A percentile compares a stretch with the other conserved stretches of the same genome.
phyloP scores from a whole-genome alignment of 2,888 invertebrate genomes.

The Stratiomys singularior region DNA sequence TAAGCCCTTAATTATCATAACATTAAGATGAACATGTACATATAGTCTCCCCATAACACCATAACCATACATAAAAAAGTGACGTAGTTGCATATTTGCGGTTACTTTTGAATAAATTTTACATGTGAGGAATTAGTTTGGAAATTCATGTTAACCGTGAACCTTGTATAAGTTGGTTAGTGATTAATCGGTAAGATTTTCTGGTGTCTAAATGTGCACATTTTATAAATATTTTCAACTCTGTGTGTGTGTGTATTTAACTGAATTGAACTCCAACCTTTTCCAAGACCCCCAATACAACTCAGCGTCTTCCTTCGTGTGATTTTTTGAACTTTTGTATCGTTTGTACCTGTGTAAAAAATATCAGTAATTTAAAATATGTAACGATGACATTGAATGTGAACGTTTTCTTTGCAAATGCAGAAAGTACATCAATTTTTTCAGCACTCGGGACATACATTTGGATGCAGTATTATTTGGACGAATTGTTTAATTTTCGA shows the following conservation, averaged over 20 bases:
- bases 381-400: not conserved
- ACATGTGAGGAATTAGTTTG: slow-evolving; percentile 25
- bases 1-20: too few relatives aligned
- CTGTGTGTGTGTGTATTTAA: slow-evolving; percentile 28
- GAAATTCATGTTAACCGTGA: not conserved
- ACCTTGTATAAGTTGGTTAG: slow-evolving; percentile 28
- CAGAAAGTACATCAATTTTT: too few relatives aligned
- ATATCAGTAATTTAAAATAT: not conserved
- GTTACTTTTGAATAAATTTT: not conserved
- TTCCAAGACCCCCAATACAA: slow-evolving; percentile 54
- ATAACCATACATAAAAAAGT: not conserved
- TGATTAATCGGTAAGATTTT: not conserved
- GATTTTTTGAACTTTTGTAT: slow-evolving; percentile 44
- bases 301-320: slow-evolving; percentile 53
- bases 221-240: slow-evolving; percentile 8
- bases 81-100: not conserved
- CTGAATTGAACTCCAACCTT: slow-evolving; percentile 53
- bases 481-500: too few relatives aligned
- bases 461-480: too few relatives aligned
- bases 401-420: too few relatives aligned
- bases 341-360: slow-evolving; percentile 41
- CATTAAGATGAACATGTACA: too few relatives aligned
- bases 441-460: too few relatives aligned
- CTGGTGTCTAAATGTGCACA: slow-evolving; percentile 1
- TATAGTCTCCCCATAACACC: not conserved